Evolutionary conservation across 2,888 invertebrate genomes (phyloP), one percentile per base, ranked within the genome.

Genomic region (Acleris literana): DNA sequence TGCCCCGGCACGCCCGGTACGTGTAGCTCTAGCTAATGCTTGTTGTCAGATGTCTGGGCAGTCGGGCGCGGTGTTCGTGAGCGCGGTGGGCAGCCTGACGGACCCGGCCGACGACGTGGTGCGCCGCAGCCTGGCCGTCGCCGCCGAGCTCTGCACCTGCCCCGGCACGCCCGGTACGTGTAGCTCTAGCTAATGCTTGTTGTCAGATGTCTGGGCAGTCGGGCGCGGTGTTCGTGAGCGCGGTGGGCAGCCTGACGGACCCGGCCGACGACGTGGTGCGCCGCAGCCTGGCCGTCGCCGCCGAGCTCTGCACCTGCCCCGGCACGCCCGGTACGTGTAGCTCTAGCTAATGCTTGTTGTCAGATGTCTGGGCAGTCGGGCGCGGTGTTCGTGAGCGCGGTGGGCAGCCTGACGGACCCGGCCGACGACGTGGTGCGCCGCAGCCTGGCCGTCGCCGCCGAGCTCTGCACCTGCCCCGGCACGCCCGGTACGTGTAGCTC

Each of bases 31-130:
- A 33, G 33, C 33, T 11, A 33, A 29, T 33, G 33, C 33, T 33
- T n/a, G n/a, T n/a, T n/a, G n/a, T n/a, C n/a, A 96, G 95, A 97
- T 97, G 96, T 94, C 94, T 71, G 81, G 84, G 70, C 95, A 96
- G 82, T 95, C 96, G 60, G 96, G 95, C 77, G 93, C 93, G 73
- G 88, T 97, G 73, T 97, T 97, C 86, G 95, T 94, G 76, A 95
- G 96, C 66, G 93, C 98, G 62, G 94, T 99, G 85, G 94, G 95
- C 76, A 96, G 97, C 33, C 93, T 99, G 56, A 96, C 97, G 44
- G 99, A 99, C 90, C 95, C 95, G 68, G 96, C 98, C 0, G 99
- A 99, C 89, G 98, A 99, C 93, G 99, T 99, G 63, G 98, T 99
- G 53, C 95, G 98, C 64, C 96, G 99, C 83, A 96, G 97, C 83